A percentile compares a stretch with the other conserved stretches of the same genome.
These are phyloP conservation scores for Epiblema foenella DNA, from an alignment of 2,888 invertebrate species.

Conservation along the genomic window DNA sequence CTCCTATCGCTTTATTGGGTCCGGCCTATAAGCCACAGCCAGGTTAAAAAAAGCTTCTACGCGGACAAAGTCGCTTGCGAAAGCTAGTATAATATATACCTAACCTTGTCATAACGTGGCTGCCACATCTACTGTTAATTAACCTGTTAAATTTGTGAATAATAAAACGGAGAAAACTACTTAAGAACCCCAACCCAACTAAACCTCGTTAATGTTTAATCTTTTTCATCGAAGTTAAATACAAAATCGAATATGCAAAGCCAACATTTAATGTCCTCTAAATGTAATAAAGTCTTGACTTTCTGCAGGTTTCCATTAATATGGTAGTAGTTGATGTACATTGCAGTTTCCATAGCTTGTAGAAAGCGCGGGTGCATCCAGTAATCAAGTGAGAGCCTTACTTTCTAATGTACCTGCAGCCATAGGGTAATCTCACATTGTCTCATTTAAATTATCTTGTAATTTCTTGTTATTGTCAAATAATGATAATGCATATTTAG, in stretches of 20 bases:
- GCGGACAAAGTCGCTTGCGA: no score
- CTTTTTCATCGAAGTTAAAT: background rate
- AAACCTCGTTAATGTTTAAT: no score
- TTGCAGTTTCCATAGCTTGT: slow-evolving; percentile 27
- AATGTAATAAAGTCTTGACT: background rate
- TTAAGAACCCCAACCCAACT: no score
- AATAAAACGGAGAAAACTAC: no score
- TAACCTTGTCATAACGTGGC: no score
- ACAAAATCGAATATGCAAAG: background rate
- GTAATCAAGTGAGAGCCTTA: slow-evolving; percentile 34
- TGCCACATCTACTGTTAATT: no score
- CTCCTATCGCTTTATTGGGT: no score
- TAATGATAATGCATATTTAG: no score
- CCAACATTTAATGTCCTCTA: background rate
- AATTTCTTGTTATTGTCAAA: background rate
- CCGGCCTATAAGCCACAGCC: no score
- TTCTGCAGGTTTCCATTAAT: slow-evolving; percentile 10
- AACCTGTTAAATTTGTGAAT: no score
- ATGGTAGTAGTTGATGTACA: slow-evolving; percentile 25
- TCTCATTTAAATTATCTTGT: background rate
- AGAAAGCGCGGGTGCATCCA: slow-evolving; percentile 40
- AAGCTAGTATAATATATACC: no score
- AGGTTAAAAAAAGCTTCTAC: no score
- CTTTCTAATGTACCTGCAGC: slow-evolving; percentile 30
- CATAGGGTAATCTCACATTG: slow-evolving; percentile 12